Conservation (phyloP, 2,797 vertebrate genomes). For the Salmo trutta region DNA sequence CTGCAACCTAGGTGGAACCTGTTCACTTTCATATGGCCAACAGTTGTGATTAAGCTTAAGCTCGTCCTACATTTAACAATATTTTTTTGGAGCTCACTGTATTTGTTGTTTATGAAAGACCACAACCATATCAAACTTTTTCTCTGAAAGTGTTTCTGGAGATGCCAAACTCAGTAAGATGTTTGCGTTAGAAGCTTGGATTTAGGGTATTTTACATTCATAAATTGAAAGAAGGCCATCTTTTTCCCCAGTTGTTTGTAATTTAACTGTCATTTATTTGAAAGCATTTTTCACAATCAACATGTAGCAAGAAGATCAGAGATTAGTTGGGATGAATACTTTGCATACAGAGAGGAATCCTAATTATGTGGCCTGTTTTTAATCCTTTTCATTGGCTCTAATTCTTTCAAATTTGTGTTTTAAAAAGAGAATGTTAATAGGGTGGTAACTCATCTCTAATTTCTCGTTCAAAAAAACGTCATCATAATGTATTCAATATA, state of each 20-base stretch:
- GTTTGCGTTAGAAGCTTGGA: neutral
- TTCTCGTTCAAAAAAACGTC: neutral
- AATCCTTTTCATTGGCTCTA: neutral
- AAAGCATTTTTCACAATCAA: neutral
- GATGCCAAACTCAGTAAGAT: neutral
- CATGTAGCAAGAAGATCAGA: neutral
- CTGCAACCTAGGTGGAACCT: too few relatives aligned
- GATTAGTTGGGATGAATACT: conserved; percentile 2
- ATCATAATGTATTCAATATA: too few relatives aligned
- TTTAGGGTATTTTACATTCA: neutral
- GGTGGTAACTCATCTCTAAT: neutral
- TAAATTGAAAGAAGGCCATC: neutral
- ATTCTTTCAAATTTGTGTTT: neutral
- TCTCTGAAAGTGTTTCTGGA: neutral
- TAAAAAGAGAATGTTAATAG: neutral
- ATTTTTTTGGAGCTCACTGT: neutral
- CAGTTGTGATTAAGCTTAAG: neutral
- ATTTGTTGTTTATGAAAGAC: neutral
- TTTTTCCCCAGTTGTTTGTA: neutral
- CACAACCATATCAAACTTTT: neutral
- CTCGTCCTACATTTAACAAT: neutral
- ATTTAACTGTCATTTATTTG: neutral
- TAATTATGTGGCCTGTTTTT: neutral
- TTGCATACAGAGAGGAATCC: neutral
- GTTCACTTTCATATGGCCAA: too few relatives aligned